Evolutionary conservation across 2,888 invertebrate species (phyloP).

Genomic region (Apodemia mormo): DNA sequence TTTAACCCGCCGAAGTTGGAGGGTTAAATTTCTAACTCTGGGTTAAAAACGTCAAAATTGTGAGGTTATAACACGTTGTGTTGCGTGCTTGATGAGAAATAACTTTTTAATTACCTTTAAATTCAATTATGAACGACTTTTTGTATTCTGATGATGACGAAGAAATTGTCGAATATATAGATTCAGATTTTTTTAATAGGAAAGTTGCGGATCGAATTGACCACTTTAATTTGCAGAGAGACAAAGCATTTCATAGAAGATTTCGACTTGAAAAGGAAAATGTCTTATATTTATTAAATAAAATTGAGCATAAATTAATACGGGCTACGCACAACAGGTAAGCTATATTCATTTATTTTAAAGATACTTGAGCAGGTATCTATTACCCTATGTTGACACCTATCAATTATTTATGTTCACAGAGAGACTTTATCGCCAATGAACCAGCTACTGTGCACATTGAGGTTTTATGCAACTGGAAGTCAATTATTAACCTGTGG

Average conservation of each 20-base stretch:
- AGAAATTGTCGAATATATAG: conserved; percentile 15
- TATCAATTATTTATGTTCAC: background rate
- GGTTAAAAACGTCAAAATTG: too few relatives aligned
- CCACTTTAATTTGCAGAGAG: too few relatives aligned
- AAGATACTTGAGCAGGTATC: background rate
- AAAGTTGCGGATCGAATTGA: background rate
- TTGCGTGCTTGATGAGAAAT: background rate
- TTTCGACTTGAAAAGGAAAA: conserved; percentile 15
- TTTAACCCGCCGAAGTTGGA: too few relatives aligned
- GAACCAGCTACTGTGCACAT: conserved; percentile 4
- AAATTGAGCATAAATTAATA: conserved; percentile 10
- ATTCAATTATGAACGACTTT: background rate
- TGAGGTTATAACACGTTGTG: background rate
- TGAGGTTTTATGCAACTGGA: conserved; percentile 10
- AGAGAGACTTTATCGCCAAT: background rate
- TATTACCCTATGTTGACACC: background rate
- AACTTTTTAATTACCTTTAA: background rate
- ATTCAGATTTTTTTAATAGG: conserved; percentile 11
- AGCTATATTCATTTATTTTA: background rate
- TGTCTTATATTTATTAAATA: background rate
- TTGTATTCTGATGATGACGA: too few relatives aligned
- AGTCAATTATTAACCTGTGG: conserved; percentile 8
- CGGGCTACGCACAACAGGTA: background rate
- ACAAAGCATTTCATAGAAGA: conserved; percentile 14
- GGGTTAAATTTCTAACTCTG: too few relatives aligned